Percentiles rank a stretch among this genome's conserved stretches.
Conservation (phyloP, 2,797 vertebrate genomes). For the Myotis vivesi region DNA sequence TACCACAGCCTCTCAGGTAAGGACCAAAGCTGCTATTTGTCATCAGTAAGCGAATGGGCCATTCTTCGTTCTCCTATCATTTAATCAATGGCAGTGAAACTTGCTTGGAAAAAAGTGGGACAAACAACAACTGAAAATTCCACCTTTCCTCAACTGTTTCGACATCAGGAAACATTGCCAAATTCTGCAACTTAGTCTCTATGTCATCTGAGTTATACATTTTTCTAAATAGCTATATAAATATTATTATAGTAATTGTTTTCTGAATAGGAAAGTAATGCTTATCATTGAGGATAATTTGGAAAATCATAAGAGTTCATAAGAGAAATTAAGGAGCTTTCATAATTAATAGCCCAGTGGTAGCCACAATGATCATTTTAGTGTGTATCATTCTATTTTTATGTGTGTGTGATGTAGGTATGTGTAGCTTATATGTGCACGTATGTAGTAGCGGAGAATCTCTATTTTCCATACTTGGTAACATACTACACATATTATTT, state of each 20-base stretch:
- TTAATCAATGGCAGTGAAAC: slow-evolving; percentile 63
- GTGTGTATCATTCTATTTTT: neutral
- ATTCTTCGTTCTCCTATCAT: slow-evolving; percentile 78
- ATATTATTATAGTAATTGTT: neutral
- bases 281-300: neutral
- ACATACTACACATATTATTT: neutral
- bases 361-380: neutral
- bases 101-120: slow-evolving; percentile 26
- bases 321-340: neutral
- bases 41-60: slow-evolving; percentile 76
- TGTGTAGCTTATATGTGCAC: neutral
- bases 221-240: neutral
- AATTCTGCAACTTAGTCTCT: neutral
- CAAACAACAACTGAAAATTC: slow-evolving; percentile 61
- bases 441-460: neutral
- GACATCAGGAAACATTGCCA: neutral
- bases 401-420: neutral
- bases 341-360: neutral
- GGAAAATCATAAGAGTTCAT: neutral
- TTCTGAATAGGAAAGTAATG: neutral
- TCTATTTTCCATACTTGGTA: neutral
- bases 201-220: neutral
- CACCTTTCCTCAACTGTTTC: neutral
- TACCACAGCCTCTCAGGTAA: slow-evolving; percentile 79
- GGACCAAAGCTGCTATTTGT: slow-evolving; percentile 83